Percentiles rank a stretch among this genome's conserved stretches.
Evolutionary conservation across 1,140 invertebrate species (phyloP).

Genomic region (Ephestia elutella): DNA sequence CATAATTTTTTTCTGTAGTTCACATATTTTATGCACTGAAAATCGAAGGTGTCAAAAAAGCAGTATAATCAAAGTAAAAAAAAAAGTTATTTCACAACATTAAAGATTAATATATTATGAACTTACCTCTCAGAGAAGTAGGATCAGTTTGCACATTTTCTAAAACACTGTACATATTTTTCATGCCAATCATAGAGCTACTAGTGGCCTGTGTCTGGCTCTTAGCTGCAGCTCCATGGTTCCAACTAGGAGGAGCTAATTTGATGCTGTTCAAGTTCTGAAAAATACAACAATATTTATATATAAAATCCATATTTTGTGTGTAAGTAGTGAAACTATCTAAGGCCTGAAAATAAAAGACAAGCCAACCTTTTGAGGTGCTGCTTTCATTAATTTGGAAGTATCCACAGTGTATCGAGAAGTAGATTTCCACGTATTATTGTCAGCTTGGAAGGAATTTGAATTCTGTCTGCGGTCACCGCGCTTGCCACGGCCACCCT

Average conservation of each 20-base stretch:
- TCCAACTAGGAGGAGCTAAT: conserved; percentile 54
- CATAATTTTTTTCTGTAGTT: too few species aligned
- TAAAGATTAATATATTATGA: too few species aligned
- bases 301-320: too few species aligned
- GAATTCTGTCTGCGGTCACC: conserved; percentile 40
- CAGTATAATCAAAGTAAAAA: too few species aligned
- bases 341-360: too few species aligned
- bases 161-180: conserved; percentile 56
- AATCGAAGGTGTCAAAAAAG: too few species aligned
- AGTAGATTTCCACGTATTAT: conserved; percentile 50
- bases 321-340: too few species aligned
- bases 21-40: too few species aligned
- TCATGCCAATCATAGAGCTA: conserved; percentile 49
- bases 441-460: conserved; percentile 42
- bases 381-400: conserved; percentile 57
- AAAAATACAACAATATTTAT: conserved; percentile 16
- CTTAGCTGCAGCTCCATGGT: conserved; percentile 56
- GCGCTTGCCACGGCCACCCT: conserved; percentile 50
- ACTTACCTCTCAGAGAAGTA: conserved; percentile 44
- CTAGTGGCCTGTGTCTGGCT: conserved; percentile 40
- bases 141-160: conserved; percentile 51
- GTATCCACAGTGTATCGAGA: conserved; percentile 52
- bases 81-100: too few species aligned
- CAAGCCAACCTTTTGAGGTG: conserved; percentile 37
- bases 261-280: conserved; percentile 59